Conservation (phyloP, 2,888 invertebrate genomes). For the Pseudococcus viburni region DNA sequence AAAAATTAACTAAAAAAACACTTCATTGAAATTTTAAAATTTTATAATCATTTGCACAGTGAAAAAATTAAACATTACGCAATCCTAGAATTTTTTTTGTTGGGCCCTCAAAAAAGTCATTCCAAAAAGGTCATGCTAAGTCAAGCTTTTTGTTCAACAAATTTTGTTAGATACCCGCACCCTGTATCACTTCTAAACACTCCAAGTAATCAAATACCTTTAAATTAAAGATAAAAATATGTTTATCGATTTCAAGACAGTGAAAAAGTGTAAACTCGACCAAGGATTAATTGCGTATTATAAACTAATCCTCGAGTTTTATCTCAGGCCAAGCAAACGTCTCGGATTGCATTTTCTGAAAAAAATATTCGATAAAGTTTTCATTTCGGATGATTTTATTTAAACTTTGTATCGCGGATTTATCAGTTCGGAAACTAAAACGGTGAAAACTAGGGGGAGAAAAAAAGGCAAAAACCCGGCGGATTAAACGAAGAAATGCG, state of each 20-base stretch:
- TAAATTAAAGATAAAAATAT: not conserved
- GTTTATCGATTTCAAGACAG: not conserved
- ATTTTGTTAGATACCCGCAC: too few relatives aligned
- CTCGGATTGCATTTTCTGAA: not conserved
- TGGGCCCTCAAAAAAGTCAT: too few relatives aligned
- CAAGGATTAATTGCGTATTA: not conserved
- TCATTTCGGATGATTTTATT: constrained; percentile 1
- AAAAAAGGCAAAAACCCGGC: not conserved
- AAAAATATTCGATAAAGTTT: constrained; percentile 44
- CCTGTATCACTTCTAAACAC: too few relatives aligned
- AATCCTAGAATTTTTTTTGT: too few relatives aligned
- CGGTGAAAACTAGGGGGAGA: not conserved
- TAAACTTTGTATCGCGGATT: constrained; percentile 36
- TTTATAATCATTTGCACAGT: too few relatives aligned
- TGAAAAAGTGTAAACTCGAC: constrained; percentile 1
- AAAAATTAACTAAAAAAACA: too few relatives aligned
- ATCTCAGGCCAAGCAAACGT: not conserved
- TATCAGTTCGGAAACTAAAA: constrained; percentile 16
- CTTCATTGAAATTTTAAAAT: too few relatives aligned
- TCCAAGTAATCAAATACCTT: not conserved
- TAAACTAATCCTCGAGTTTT: not conserved
- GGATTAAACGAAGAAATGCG: constrained; percentile 15
- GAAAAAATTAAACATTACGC: too few relatives aligned
- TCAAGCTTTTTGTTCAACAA: too few relatives aligned
- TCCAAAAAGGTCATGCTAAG: too few relatives aligned